Evolutionary conservation across 2,888 invertebrate species (phyloP), one percentile per base, ranked within the genome.

Genomic region (Spodoptera picta): DNA sequence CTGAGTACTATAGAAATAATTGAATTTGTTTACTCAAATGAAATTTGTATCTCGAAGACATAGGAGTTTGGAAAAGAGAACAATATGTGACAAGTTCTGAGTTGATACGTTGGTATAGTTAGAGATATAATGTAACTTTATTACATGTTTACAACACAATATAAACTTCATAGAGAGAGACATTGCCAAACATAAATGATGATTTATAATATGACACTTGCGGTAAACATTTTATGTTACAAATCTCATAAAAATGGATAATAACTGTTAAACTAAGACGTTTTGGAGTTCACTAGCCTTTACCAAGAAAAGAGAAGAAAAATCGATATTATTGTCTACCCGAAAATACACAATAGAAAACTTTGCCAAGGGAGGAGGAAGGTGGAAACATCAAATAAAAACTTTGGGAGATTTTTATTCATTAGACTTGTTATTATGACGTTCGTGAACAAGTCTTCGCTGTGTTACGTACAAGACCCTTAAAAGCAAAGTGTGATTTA

Each of bases 401-500:
- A 83, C 77, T 72, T 83, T 64, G 48, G 36, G 65, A 78, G 68
- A 75, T 81, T 83, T 82, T 81, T 83, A 81, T 84, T 85, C 75
- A 82, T 82, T 81, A 81, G 50, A 73, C 75, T 80, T 73, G 68
- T 80, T 84, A 78, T 79, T 77, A 66, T 72, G 73, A 65, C 61
- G 59, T 65, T 66, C 51, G 41, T 41, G 51, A 79, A 77, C 53
- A 75, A 76, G 10, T 60, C 43, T 27, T 49, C 0, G 46, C 45
- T 48, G 42, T 42, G 51, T 44, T 24, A 59, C 23, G 31, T 68
- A 65, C 67, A 31, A 61, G 57, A 55, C 48, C 65, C 52, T 66
- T 71, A 73, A 77, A 64, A 73, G 73, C 69, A 72, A 59, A 74
- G 64, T 55, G 70, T 63, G 60, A 63, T 77, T 75, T 69, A 70